Percentiles rank a stretch among this genome's conserved stretches.
phyloP scores from a whole-genome alignment of 2,888 invertebrate genomes.

The Neoaliturus tenellus region DNA sequence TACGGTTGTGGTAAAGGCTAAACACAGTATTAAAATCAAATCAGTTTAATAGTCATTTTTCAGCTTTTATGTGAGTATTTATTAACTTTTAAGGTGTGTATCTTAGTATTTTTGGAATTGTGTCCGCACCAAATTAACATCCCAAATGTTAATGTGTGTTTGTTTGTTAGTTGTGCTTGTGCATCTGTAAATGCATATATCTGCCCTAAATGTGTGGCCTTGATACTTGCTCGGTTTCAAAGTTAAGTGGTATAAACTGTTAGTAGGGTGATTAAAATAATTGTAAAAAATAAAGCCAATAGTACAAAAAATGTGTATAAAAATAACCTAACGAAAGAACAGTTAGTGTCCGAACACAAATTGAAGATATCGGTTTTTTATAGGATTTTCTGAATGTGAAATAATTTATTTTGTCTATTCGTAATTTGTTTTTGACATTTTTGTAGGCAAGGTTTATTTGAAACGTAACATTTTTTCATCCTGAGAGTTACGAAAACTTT shows the following conservation, averaged over 20 bases:
- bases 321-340: too few species aligned
- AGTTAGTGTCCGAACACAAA: too few species aligned
- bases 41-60: not conserved
- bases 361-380: too few species aligned
- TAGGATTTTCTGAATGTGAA: too few species aligned
- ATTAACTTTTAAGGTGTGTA: constrained; percentile 19
- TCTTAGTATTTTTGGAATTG: constrained; percentile 32
- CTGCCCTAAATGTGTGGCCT: constrained; percentile 39
- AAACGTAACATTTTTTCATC: too few species aligned
- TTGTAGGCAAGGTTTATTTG: too few species aligned
- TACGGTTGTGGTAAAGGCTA: not conserved
- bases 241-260: not conserved
- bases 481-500: too few species aligned
- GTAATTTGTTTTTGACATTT: too few species aligned
- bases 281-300: too few species aligned
- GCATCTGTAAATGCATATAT: constrained; percentile 26
- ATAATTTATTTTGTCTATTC: too few species aligned
- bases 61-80: constrained; percentile 9
- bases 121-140: constrained; percentile 45
- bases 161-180: constrained; percentile 31
- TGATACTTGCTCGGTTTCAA: not conserved
- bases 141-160: constrained; percentile 31
- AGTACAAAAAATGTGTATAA: too few species aligned
- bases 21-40: constrained; percentile 43
- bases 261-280: too few species aligned